phyloP scores from a whole-genome alignment of 2,113 vertebrate species.

The Anser cygnoides region DNA sequence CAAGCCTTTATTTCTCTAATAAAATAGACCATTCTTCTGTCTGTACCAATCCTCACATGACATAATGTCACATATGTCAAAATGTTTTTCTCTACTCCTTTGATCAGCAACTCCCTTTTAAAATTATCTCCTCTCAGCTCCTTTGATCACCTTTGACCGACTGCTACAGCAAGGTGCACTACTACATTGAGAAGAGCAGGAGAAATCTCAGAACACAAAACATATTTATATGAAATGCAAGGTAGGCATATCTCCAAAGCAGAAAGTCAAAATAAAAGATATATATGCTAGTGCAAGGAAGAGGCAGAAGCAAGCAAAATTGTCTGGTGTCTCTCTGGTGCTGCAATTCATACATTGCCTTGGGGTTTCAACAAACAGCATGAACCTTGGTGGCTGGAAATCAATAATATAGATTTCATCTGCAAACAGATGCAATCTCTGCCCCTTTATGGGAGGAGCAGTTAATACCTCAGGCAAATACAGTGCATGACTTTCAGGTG shows the following conservation, averaged over 20 bases:
- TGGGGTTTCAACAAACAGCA: conserved; percentile 39
- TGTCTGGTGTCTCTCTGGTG: neutral
- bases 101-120: conserved; percentile 60
- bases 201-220: conserved; percentile 14
- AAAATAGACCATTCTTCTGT: neutral
- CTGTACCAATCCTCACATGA: neutral
- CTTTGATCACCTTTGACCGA: conserved; percentile 56
- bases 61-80: neutral
- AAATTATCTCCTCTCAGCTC: neutral
- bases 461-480: neutral
- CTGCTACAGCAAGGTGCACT: neutral
- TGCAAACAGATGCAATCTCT: conserved; percentile 61
- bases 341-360: conserved; percentile 41
- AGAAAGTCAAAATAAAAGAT: conserved; percentile 8
- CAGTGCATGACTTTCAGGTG: neutral
- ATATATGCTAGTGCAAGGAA: neutral
- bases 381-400: conserved; percentile 19
- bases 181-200: neutral
- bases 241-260: neutral
- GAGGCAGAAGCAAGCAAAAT: conserved; percentile 1
- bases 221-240: neutral
- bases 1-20: neutral
- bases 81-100: neutral
- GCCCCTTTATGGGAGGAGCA: conserved; percentile 21
- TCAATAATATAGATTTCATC: conserved; percentile 56